phyloP scores from a whole-genome alignment of 1,140 invertebrate genomes.

The Halictus rubicundus region DNA sequence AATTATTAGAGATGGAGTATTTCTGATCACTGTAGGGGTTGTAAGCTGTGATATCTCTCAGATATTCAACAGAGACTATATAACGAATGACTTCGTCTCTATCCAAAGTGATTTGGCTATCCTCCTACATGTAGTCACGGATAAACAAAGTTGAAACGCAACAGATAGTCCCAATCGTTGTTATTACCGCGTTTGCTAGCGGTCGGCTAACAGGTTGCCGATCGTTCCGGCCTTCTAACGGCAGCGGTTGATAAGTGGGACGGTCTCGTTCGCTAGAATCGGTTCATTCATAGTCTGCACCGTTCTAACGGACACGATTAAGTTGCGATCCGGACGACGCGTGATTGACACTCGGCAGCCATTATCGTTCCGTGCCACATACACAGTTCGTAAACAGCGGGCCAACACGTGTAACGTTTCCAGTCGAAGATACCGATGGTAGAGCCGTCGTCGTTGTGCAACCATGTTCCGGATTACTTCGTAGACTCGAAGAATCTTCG shows the following conservation, averaged over 20 bases:
- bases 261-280: neutral
- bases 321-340: slow-evolving; percentile 9
- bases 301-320: slow-evolving; percentile 21
- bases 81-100: no score
- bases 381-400: slow-evolving; percentile 34
- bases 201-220: no score
- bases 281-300: neutral
- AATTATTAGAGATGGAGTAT: no score
- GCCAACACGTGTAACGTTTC: slow-evolving; percentile 44
- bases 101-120: no score
- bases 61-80: no score
- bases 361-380: slow-evolving; percentile 40
- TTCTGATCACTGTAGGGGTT: no score
- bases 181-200: no score
- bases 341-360: slow-evolving; percentile 20
- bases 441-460: neutral
- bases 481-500: neutral
- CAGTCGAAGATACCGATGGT: neutral
- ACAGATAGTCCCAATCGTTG: no score
- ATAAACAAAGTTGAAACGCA: no score
- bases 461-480: neutral
- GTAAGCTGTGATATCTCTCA: no score
- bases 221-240: neutral
- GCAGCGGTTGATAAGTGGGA: neutral
- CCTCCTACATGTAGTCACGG: no score